Percentiles rank a stretch among this genome's conserved stretches.
Evolutionary conservation across 1,140 invertebrate genomes (phyloP).

Genomic region (Lordiphosa clarofinis): DNA sequence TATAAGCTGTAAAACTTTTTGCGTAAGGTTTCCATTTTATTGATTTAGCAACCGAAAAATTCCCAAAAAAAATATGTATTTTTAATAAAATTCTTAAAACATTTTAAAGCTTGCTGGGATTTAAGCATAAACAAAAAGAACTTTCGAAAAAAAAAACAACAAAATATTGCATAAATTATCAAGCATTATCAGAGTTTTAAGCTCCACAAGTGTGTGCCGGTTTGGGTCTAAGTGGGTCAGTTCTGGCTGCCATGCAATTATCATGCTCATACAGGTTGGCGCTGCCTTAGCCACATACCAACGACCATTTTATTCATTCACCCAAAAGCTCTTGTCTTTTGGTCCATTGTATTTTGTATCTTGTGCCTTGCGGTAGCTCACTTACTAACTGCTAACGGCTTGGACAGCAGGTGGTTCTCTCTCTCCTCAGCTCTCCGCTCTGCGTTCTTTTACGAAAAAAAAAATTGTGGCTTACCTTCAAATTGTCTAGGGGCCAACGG

Average conservation of each 20-base stretch:
- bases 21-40: constrained; percentile 7
- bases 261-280: constrained; percentile 61
- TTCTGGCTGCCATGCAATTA: constrained; percentile 57
- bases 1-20: constrained; percentile 1
- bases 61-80: background rate
- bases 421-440: constrained; percentile 29
- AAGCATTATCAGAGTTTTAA: constrained; percentile 20
- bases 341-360: constrained; percentile 49
- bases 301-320: constrained; percentile 21
- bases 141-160: constrained; percentile 49
- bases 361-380: constrained; percentile 6
- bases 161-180: constrained; percentile 51
- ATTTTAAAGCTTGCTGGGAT: constrained; percentile 13
- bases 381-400: constrained; percentile 35
- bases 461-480: constrained; percentile 74
- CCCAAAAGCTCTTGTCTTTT: constrained; percentile 16
- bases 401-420: constrained; percentile 48
- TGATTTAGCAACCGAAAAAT: background rate
- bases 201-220: constrained; percentile 30
- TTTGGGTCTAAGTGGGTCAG: constrained; percentile 56
- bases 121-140: constrained; percentile 23
- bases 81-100: no score
- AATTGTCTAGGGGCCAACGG: constrained; percentile 28
- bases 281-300: constrained; percentile 18
- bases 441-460: constrained; percentile 31